These are phyloP conservation scores for Eumerus sabulonum DNA, from an alignment of 2,888 invertebrate genomes.

Conservation along the genomic window DNA sequence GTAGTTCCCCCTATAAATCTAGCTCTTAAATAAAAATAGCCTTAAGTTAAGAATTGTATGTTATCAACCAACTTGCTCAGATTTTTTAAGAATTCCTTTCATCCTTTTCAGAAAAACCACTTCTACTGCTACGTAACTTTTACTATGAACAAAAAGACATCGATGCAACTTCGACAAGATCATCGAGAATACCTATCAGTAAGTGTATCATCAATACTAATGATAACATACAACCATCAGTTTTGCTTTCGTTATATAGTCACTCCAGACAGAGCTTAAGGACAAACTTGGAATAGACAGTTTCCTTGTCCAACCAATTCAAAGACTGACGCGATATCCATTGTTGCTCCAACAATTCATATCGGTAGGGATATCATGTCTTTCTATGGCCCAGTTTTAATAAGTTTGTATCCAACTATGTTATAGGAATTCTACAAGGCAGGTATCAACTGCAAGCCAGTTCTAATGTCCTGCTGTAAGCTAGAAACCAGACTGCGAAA, in stretches of 20 bases:
- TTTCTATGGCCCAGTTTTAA: background rate
- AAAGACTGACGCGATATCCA: slow-evolving; percentile 79
- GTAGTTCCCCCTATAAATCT: no score
- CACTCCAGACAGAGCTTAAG: slow-evolving; percentile 75
- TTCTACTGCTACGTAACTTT: slow-evolving; percentile 78
- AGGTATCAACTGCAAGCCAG: slow-evolving; percentile 77
- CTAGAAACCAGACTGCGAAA: slow-evolving; percentile 77
- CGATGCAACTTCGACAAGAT: slow-evolving; percentile 76
- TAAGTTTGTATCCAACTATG: background rate
- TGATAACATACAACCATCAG: background rate
- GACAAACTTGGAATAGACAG: slow-evolving; percentile 79
- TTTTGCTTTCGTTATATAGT: slow-evolving; percentile 64
- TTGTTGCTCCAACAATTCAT: slow-evolving; percentile 77
- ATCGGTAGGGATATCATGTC: slow-evolving; percentile 72
- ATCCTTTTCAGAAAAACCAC: slow-evolving; percentile 75
- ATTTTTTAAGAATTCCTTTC: no score
- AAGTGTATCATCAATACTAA: slow-evolving; percentile 1
- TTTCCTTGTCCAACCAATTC: slow-evolving; percentile 78
- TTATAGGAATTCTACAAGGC: slow-evolving; percentile 76
- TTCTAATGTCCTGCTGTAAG: slow-evolving; percentile 76
- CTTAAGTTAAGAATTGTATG: no score
- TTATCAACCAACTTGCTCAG: no score
- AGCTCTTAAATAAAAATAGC: no score
- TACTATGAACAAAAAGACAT: slow-evolving; percentile 78
- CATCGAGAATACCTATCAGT: slow-evolving; percentile 76